phyloP scores from a whole-genome alignment of 2,113 vertebrate species.

The Aythya baeri region DNA sequence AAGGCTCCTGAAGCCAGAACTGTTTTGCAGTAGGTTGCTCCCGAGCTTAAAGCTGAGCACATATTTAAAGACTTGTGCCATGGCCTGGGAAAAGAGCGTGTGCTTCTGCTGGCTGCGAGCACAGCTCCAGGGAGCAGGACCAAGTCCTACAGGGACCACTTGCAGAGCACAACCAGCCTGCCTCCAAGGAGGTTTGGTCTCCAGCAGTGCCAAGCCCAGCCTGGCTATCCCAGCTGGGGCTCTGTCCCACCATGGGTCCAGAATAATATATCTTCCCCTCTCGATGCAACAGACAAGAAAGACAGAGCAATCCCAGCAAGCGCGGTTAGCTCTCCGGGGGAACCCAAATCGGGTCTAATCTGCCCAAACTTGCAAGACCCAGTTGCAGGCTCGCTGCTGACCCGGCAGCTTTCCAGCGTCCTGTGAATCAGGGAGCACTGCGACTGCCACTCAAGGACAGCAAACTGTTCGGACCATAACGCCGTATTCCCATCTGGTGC shows the following conservation, averaged over 20 bases:
- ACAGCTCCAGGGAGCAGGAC: not conserved
- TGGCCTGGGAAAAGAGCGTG: not conserved
- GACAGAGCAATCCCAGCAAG: not conserved
- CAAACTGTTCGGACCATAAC: constrained; percentile 36
- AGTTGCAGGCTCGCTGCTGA: not conserved
- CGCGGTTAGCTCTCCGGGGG: not conserved
- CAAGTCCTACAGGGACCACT: rapidly evolving
- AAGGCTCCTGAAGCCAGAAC: not conserved
- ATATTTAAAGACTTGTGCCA: not conserved
- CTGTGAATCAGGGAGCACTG: constrained; percentile 19
- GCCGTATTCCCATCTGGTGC: constrained; percentile 49
- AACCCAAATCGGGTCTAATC: not conserved
- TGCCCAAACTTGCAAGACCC: not conserved
- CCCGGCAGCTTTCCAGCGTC: not conserved
- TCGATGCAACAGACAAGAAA: no score
- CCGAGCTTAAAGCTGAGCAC: not conserved
- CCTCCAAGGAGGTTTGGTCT: not conserved
- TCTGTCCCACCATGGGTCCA: not conserved
- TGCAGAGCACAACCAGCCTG: not conserved
- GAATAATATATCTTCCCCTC: not conserved
- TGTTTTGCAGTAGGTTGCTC: not conserved
- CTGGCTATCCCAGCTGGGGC: not conserved
- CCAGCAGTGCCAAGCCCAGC: not conserved
- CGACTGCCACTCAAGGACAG: constrained; percentile 52
- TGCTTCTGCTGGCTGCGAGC: not conserved